A percentile compares a stretch with the other conserved stretches of the same genome.
Evolutionary conservation across 2,113 vertebrate genomes (phyloP).

Genomic region (Clupea harengus): DNA sequence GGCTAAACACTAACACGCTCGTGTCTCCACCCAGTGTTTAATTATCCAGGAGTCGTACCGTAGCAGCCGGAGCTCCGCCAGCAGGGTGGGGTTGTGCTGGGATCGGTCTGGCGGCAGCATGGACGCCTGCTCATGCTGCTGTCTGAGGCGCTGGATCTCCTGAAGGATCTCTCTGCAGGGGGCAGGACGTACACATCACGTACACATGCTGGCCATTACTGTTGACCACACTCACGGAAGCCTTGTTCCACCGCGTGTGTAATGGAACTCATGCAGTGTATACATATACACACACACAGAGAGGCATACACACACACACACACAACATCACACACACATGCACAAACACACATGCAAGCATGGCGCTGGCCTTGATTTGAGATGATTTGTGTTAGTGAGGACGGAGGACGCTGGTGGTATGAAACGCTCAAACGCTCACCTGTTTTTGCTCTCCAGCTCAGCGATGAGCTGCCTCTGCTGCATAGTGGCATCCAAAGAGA

Average conservation of each 20-base stretch:
- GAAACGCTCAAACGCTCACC: slow-evolving; percentile 65
- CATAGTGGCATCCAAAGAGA: slow-evolving; percentile 94
- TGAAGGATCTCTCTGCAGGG: slow-evolving; percentile 91
- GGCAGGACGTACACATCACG: no score
- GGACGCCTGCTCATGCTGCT: slow-evolving; percentile 95
- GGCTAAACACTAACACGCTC: not conserved
- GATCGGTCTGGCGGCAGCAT: slow-evolving; percentile 87
- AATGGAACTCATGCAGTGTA: not conserved
- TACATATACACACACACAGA: slow-evolving; percentile 35
- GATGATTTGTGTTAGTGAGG: not conserved
- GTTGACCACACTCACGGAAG: not conserved
- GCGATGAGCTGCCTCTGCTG: slow-evolving; percentile 97
- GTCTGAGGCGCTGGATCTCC: slow-evolving; percentile 93
- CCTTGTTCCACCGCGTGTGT: no score
- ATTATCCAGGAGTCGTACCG: slow-evolving; percentile 68
- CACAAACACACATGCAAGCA: not conserved
- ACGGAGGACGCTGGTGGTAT: not conserved
- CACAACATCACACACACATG: no score
- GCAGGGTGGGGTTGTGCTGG: slow-evolving; percentile 93
- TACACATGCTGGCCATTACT: not conserved
- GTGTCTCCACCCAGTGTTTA: not conserved
- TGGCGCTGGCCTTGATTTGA: not conserved
- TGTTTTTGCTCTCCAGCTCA: slow-evolving; percentile 97
- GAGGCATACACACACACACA: not conserved
- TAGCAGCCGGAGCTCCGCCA: slow-evolving; percentile 92